phyloP scores from a whole-genome alignment of 1,140 invertebrate species.

The Bombyx mandarina region DNA sequence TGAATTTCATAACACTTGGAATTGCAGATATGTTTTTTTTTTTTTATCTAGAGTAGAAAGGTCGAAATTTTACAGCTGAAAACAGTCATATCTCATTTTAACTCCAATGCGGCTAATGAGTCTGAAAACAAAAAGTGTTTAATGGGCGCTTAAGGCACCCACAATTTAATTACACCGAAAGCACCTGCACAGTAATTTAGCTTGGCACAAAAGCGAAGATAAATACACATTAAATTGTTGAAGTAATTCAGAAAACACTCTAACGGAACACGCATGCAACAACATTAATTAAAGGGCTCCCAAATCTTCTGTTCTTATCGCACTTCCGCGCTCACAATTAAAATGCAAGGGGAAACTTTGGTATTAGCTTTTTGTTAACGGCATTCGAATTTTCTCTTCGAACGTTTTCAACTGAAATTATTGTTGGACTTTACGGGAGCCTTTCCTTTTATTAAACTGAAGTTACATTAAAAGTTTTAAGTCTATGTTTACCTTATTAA shows the following conservation, averaged over 20 bases:
- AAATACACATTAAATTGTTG: constrained; percentile 24
- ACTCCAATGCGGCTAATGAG: background rate
- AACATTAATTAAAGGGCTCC: constrained; percentile 64
- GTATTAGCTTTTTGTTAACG: constrained; percentile 26
- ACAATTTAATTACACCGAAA: constrained; percentile 13
- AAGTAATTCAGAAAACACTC: constrained; percentile 41
- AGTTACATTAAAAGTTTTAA: too few relatives aligned
- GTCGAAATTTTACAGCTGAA: too few relatives aligned
- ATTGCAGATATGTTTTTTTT: too few relatives aligned
- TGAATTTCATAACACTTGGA: too few relatives aligned
- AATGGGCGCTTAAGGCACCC: constrained; percentile 5
- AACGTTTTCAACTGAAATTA: background rate
- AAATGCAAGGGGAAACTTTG: constrained; percentile 54
- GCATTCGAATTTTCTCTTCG: background rate
- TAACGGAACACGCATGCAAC: constrained; percentile 53
- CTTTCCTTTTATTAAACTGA: too few relatives aligned
- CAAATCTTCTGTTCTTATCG: constrained; percentile 52
- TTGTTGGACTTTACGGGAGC: too few relatives aligned
- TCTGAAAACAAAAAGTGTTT: constrained; percentile 3
- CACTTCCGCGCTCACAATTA: constrained; percentile 58
- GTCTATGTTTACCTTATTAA: too few relatives aligned
- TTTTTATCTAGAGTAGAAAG: too few relatives aligned
- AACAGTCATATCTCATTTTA: background rate
- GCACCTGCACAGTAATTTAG: constrained; percentile 12
- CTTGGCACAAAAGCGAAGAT: constrained; percentile 17